Percentiles rank a stretch among this genome's conserved stretches.
These are phyloP conservation scores for Metallyticus violacea DNA, from an alignment of 2,888 invertebrate species.

Conservation along the genomic window DNA sequence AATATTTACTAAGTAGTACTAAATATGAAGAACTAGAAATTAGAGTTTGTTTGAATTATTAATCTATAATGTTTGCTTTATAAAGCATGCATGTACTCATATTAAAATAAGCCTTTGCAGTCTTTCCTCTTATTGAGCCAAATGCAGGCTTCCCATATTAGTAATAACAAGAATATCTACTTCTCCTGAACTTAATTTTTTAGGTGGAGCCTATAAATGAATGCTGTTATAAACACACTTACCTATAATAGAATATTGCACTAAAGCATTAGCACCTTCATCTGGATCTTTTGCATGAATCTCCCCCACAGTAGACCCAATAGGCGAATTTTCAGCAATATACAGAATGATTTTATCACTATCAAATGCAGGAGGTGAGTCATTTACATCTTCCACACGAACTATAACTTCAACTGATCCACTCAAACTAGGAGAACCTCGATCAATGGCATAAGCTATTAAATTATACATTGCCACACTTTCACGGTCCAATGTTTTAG, in stretches of 20 bases:
- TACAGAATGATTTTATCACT: slow-evolving; percentile 84
- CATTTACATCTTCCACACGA: slow-evolving; percentile 84
- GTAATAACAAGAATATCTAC: no score
- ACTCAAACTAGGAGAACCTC: slow-evolving; percentile 37
- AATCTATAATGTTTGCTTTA: no score
- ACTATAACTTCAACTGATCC: slow-evolving; percentile 59
- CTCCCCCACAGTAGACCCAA: slow-evolving; percentile 90
- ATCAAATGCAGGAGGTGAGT: slow-evolving; percentile 86
- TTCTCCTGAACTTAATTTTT: no score
- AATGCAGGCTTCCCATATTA: no score
- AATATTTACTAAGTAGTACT: no score
- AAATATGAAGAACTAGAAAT: no score
- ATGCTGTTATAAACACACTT: slow-evolving; percentile 26
- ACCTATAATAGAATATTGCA: slow-evolving; percentile 93
- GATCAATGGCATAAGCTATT: slow-evolving; percentile 84
- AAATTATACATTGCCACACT: slow-evolving; percentile 81
- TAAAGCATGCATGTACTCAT: no score
- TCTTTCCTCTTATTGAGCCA: no score
- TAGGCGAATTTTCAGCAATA: slow-evolving; percentile 93
- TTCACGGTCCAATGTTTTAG: slow-evolving; percentile 88
- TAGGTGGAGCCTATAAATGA: not conserved
- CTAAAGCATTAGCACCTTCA: slow-evolving; percentile 85
- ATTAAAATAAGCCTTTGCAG: no score
- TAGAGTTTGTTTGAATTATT: no score
- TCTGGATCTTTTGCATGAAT: slow-evolving; percentile 90